Percentiles rank a stretch among this genome's conserved stretches.
These are phyloP conservation scores for Meriones psammophilus DNA, from an alignment of 2,797 vertebrate genomes.

Conservation along the genomic window DNA sequence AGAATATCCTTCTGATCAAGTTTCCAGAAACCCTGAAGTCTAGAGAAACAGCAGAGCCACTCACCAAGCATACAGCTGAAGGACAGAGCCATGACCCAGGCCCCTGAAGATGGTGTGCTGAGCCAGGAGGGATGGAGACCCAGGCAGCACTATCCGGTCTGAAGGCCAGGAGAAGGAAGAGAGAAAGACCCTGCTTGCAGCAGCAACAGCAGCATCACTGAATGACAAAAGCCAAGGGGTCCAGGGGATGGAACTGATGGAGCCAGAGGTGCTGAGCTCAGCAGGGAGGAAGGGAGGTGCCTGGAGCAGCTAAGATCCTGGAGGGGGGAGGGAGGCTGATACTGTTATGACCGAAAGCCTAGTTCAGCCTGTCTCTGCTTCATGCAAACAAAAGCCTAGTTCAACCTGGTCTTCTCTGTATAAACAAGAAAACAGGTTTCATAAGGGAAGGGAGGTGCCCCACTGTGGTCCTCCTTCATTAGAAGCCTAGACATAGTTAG, in stretches of 20 bases:
- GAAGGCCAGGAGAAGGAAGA: not conserved
- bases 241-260: not conserved
- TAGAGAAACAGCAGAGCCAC: constrained; percentile 17
- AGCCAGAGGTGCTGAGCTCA: constrained; percentile 63
- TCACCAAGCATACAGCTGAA: constrained; percentile 71
- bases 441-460: not conserved
- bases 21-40: not conserved
- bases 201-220: not conserved
- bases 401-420: not conserved
- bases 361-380: not conserved
- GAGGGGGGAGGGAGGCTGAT: not conserved
- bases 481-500: not conserved
- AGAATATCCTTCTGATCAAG: not conserved
- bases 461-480: not conserved
- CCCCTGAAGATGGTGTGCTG: not conserved
- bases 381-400: not conserved
- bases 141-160: not conserved
- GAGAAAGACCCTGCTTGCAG: not conserved
- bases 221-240: not conserved
- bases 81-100: constrained; percentile 45
- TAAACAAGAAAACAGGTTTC: not conserved
- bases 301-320: not conserved
- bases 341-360: not conserved
- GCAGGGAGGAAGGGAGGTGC: constrained; percentile 40
- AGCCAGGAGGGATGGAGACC: not conserved